Evolutionary conservation across 1,140 invertebrate genomes (phyloP).

Genomic region (Danaus melanippus): DNA sequence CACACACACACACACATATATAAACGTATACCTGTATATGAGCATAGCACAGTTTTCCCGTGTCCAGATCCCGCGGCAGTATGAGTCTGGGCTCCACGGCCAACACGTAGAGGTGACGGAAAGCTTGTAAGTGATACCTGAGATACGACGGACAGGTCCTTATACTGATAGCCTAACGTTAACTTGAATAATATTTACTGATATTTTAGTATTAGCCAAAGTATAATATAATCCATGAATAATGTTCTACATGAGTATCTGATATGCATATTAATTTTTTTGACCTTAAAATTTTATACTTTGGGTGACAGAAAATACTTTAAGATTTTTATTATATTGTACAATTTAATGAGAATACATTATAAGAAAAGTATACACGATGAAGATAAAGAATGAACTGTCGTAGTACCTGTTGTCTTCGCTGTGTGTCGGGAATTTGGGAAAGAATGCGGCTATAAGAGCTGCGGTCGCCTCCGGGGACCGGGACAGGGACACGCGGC

Average conservation of each 20-base stretch:
- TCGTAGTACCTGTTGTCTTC: conserved; percentile 88
- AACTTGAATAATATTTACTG: no score
- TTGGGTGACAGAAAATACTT: no score
- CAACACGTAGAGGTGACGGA: conserved; percentile 95
- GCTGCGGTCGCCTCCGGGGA: conserved; percentile 89
- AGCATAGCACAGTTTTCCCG: conserved; percentile 84
- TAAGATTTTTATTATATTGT: no score
- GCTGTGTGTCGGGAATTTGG: conserved; percentile 96
- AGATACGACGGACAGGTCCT: conserved; percentile 17
- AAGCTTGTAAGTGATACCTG: conserved; percentile 95
- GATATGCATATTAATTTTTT: no score
- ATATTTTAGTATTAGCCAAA: no score
- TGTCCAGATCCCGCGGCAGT: conserved; percentile 89
- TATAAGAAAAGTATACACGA: no score
- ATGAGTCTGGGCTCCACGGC: conserved; percentile 91
- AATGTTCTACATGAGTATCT: no score
- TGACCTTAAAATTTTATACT: no score
- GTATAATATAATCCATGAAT: no score
- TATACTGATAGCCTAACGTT: no score
- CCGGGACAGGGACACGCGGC: conserved; percentile 89
- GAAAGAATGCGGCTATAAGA: conserved; percentile 93
- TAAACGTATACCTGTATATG: conserved; percentile 73
- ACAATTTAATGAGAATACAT: no score
- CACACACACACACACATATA: no score
- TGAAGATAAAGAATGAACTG: not conserved